phyloP scores from a whole-genome alignment of 1,140 invertebrate species.

The Lordiphosa collinella region DNA sequence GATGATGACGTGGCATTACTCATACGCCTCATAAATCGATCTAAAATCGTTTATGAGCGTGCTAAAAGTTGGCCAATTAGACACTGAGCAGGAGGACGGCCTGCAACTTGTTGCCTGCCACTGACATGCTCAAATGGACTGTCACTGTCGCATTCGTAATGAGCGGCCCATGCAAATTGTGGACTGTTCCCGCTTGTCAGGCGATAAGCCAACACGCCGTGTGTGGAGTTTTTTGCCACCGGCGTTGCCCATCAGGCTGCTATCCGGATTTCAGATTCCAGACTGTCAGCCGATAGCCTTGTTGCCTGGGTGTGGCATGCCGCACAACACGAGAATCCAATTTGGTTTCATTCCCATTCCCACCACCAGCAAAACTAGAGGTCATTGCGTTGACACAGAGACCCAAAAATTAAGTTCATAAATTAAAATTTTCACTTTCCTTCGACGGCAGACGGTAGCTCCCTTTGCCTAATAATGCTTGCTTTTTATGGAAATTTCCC shows the following conservation, averaged over 20 bases:
- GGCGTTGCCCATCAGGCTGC: conserved; percentile 31
- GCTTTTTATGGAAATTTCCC: conserved; percentile 58
- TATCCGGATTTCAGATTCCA: conserved; percentile 21
- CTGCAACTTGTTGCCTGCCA: conserved; percentile 43
- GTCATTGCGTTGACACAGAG: conserved; percentile 34
- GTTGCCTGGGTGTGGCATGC: conserved; percentile 39
- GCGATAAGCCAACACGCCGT: conserved; percentile 33
- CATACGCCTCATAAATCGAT: conserved; percentile 53
- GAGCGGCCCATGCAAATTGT: conserved; percentile 47
- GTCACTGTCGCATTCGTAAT: conserved; percentile 62
- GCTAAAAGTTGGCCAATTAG: conserved; percentile 68
- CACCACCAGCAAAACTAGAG: conserved; percentile 14
- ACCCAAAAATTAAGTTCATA: conserved; percentile 38
- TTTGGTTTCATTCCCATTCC: conserved; percentile 29
- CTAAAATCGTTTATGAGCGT: conserved; percentile 43
- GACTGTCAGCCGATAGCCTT: conserved; percentile 34
- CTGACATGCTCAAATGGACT: background rate
- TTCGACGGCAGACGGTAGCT: conserved; percentile 51
- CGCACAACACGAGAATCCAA: conserved; percentile 45
- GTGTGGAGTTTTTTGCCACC: conserved; percentile 40
- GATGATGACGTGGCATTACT: conserved; percentile 41
- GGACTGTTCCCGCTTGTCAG: conserved; percentile 38
- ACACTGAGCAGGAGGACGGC: conserved; percentile 14
- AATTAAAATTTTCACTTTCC: conserved; percentile 52
- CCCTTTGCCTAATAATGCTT: conserved; percentile 20